phyloP scores from a whole-genome alignment of 2,797 vertebrate species.

The Enteromius viviparus region DNA sequence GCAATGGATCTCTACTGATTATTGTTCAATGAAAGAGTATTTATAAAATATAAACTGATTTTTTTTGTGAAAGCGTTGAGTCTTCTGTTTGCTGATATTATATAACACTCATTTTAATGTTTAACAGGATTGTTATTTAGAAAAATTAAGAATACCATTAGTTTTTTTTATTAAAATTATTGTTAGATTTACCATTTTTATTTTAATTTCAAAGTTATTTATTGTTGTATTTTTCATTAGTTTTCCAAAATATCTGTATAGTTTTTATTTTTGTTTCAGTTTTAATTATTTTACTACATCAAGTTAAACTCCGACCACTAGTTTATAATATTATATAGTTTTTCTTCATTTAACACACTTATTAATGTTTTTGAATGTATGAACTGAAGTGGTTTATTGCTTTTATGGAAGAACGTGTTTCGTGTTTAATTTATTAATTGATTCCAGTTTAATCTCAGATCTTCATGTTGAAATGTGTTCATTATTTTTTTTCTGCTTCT shows the following conservation, averaged over 20 bases:
- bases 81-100: constrained; percentile 43
- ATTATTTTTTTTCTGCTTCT: neutral
- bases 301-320: neutral
- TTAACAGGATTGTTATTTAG: neutral
- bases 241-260: neutral
- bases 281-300: neutral
- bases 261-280: neutral
- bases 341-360: neutral
- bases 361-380: neutral
- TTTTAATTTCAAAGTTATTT: neutral
- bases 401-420: neutral
- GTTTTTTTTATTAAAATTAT: neutral
- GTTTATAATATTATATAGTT: neutral
- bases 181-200: neutral
- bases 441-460: neutral
- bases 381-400: neutral
- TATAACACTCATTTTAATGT: neutral
- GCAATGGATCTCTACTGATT: constrained; percentile 76
- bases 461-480: neutral
- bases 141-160: too few species aligned
- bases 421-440: neutral
- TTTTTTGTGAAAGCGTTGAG: constrained; percentile 74
- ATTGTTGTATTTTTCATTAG: neutral
- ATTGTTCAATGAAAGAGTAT: constrained; percentile 80
- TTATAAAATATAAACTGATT: constrained; percentile 76